Evolutionary conservation across 2,113 vertebrate species (phyloP).

Genomic region (Heterotis niloticus): DNA sequence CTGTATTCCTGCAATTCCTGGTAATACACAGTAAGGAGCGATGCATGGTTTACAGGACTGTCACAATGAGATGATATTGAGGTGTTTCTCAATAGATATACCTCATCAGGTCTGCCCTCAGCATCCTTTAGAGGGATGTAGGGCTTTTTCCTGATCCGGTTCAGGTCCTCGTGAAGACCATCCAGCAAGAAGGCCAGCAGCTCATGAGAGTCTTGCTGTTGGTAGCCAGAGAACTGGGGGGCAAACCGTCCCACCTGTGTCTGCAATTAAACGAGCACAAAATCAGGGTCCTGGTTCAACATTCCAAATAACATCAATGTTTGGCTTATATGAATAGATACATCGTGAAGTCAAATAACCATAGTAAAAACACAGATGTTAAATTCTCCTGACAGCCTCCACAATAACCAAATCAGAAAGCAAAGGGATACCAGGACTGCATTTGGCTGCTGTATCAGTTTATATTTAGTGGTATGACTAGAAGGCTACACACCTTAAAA

Average conservation of each 20-base stretch:
- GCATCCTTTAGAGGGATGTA: constrained; percentile 97
- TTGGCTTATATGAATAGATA: too few relatives aligned
- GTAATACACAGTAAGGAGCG: neutral
- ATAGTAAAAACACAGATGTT: neutral
- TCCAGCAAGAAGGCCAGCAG: constrained; percentile 95
- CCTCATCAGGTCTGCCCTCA: constrained; percentile 90
- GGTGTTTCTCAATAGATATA: constrained; percentile 36
- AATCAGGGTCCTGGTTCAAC: neutral
- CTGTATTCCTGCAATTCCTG: neutral
- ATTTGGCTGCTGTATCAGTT: neutral
- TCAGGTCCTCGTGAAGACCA: constrained; percentile 94
- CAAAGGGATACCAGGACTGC: neutral
- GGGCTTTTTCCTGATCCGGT: constrained; percentile 97
- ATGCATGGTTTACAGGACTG: neutral
- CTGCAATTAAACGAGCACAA: constrained; percentile 49
- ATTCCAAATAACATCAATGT: too few relatives aligned
- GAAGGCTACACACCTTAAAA: constrained; percentile 78
- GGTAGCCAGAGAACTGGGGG: constrained; percentile 97
- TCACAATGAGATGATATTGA: too few relatives aligned
- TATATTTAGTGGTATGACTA: neutral
- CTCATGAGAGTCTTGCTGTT: constrained; percentile 97
- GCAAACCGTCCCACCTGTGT: constrained; percentile 96
- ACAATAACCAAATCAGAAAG: too few relatives aligned
- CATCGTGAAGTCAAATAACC: neutral
- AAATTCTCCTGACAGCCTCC: too few relatives aligned